A percentile compares a stretch with the other conserved stretches of the same genome.
These are phyloP conservation scores for Drosophila subobscura DNA, from an alignment of 1,140 invertebrate genomes.

Conservation along the genomic window DNA sequence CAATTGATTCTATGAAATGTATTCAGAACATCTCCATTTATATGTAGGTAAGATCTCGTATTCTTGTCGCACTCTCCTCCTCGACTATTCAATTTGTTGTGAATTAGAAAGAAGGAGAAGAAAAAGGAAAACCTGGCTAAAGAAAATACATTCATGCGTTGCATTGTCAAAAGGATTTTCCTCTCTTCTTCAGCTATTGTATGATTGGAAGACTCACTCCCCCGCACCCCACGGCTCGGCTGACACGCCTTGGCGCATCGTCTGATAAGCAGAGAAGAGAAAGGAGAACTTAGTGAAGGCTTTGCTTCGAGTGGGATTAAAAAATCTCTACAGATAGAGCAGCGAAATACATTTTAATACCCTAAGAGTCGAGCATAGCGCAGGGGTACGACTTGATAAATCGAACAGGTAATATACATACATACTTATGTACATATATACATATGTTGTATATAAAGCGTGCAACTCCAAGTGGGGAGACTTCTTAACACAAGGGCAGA, in stretches of 20 bases:
- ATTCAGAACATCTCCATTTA: slow-evolving; percentile 43
- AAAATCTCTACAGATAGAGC: slow-evolving; percentile 35
- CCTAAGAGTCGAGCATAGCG: slow-evolving; percentile 9
- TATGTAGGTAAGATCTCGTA: slow-evolving; percentile 65
- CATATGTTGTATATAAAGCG: too few relatives aligned
- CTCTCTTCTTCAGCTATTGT: slow-evolving; percentile 54
- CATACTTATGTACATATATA: too few relatives aligned
- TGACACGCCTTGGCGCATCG: slow-evolving; percentile 77
- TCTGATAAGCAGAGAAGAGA: slow-evolving; percentile 64
- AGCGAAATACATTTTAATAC: slow-evolving; percentile 45
- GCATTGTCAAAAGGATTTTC: slow-evolving; percentile 74
- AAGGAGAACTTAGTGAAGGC: slow-evolving; percentile 53
- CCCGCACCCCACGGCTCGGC: slow-evolving; percentile 30
- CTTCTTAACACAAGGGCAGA: too few relatives aligned
- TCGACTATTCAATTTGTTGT: slow-evolving; percentile 73
- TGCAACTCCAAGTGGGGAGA: too few relatives aligned
- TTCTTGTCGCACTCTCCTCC: slow-evolving; percentile 41
- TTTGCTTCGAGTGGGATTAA: slow-evolving; percentile 71
- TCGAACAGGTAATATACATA: background rate
- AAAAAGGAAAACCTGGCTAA: slow-evolving; percentile 6
- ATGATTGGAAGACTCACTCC: slow-evolving; percentile 36
- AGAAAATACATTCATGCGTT: slow-evolving; percentile 62
- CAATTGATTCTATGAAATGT: slow-evolving; percentile 60
- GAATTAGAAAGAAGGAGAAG: slow-evolving; percentile 61
- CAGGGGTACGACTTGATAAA: background rate